phyloP scores from a whole-genome alignment of 2,797 vertebrate species.

The Rhinatrema bivittatum region DNA sequence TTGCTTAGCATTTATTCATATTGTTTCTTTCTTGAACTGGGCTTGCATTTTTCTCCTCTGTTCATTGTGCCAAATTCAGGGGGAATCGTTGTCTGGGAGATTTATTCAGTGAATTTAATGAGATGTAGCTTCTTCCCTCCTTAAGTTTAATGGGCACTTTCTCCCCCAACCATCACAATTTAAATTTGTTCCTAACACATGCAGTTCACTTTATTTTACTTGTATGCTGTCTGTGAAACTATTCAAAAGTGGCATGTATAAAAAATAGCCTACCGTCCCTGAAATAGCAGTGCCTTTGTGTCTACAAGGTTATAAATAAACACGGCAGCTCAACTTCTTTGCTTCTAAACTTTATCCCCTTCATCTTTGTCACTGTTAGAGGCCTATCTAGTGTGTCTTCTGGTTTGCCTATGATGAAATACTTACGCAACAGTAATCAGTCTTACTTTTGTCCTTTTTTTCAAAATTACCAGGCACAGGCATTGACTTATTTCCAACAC shows the following conservation, averaged over 20 bases:
- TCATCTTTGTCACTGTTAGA: slow-evolving; percentile 45
- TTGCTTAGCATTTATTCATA: no score
- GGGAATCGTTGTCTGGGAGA: slow-evolving; percentile 30
- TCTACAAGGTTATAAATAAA: slow-evolving; percentile 45
- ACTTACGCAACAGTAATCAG: slow-evolving; percentile 31
- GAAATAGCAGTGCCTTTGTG: slow-evolving; percentile 45
- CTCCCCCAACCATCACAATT: slow-evolving; percentile 44
- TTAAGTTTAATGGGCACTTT: slow-evolving; percentile 51
- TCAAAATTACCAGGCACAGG: no score
- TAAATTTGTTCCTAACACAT: slow-evolving; percentile 45
- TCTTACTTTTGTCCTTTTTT: slow-evolving; percentile 14
- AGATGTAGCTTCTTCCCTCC: slow-evolving; percentile 28
- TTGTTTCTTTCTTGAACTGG: no score
- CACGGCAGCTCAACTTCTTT: slow-evolving; percentile 37
- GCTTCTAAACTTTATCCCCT: slow-evolving; percentile 45
- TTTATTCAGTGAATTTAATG: slow-evolving; percentile 46
- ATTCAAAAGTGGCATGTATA: slow-evolving; percentile 47
- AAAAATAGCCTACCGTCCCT: slow-evolving; percentile 38
- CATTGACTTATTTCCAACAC: no score
- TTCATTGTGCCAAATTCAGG: slow-evolving; percentile 11
- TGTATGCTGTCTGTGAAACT: slow-evolving; percentile 37
- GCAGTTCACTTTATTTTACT: slow-evolving; percentile 50
- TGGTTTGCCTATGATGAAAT: slow-evolving; percentile 36
- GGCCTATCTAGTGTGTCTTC: slow-evolving; percentile 26
- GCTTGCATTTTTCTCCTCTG: slow-evolving; percentile 24